A percentile compares a stretch with the other conserved stretches of the same genome.
Evolutionary conservation across 2,113 vertebrate species (phyloP).

Genomic region (Gallinago paraguaiae): DNA sequence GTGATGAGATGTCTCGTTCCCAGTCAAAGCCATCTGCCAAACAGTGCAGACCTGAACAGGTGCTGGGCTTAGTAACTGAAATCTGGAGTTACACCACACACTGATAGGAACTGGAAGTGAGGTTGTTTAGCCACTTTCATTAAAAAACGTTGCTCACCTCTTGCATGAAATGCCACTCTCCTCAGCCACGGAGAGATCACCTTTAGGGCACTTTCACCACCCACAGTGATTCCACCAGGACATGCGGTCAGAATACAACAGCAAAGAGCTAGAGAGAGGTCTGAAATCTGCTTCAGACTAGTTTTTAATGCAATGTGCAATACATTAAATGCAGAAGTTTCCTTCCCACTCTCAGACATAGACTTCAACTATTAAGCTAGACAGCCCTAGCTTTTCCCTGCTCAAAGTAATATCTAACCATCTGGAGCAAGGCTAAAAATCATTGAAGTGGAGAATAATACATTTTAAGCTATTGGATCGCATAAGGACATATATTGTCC

Average conservation of each 20-base stretch:
- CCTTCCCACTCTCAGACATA: rapidly evolving
- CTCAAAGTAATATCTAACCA: neutral
- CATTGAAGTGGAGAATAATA: neutral
- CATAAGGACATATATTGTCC: neutral
- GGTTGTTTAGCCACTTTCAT: neutral
- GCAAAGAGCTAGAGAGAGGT: neutral
- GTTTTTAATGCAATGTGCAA: neutral
- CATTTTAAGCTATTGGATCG: neutral
- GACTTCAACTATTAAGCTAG: neutral
- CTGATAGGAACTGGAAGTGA: neutral
- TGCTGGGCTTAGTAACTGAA: neutral
- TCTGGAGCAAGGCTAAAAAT: neutral
- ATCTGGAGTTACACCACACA: neutral
- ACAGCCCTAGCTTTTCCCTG: neutral
- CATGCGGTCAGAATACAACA: neutral
- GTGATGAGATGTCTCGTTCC: neutral
- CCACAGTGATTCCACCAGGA: neutral
- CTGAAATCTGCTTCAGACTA: neutral
- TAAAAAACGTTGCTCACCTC: neutral
- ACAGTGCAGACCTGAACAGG: neutral
- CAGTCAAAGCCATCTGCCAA: neutral
- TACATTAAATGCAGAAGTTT: neutral
- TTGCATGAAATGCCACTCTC: neutral
- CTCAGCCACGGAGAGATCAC: neutral
- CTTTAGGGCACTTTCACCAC: neutral